Evolutionary conservation across 2,113 vertebrate genomes (phyloP), one percentile per base, ranked within the genome.

Genomic region (Syngnathoides biaculeatus): DNA sequence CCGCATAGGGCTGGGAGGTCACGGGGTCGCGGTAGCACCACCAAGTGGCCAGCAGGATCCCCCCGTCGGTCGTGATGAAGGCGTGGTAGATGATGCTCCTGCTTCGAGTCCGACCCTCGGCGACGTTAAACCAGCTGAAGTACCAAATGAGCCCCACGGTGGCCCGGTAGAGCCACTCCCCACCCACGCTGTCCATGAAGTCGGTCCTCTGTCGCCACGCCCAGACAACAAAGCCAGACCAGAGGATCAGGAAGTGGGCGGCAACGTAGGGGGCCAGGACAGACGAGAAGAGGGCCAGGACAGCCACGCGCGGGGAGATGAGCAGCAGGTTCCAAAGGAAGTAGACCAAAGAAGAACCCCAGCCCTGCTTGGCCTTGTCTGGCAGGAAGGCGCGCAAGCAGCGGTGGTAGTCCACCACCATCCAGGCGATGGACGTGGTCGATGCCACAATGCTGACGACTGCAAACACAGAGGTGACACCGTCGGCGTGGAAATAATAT

Each of bases 41-140:
- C 95, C 95, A 96, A 0, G 90, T 84, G 0, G 57, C 55, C 26
- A 79, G 78, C 68, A 99, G 90, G 68, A 98, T 87, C 0, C 1
- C 4, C 0, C 89, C 92, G 74, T 99, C 97, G 2, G 63, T 39
- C 20, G 90, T 67, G 1, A 96, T 89, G 86, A 98, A 95, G 5
- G 71, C 0, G 0, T 96, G 90, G 66, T 99, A 97, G 79, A 99
- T 93, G 75, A 85, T 0, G 78, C 94, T 92, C 53, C 96, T 89
- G 68, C 83, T 45, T 10, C 84, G 75, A 0, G 95, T 97, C 8
- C 55, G 87, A 0, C 96, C 96, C 40, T 88, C 92, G 0, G 92
- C 82, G 68, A 98, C 94, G 0, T 95, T 98, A 77, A 98, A 98
- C 97, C 97, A 98, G 86, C 94, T 96, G 92, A 99, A 98, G 82